Evolutionary conservation across 2,113 vertebrate species (phyloP), one percentile per base, ranked within the genome.

Genomic region (Diglossa brunneiventris): DNA sequence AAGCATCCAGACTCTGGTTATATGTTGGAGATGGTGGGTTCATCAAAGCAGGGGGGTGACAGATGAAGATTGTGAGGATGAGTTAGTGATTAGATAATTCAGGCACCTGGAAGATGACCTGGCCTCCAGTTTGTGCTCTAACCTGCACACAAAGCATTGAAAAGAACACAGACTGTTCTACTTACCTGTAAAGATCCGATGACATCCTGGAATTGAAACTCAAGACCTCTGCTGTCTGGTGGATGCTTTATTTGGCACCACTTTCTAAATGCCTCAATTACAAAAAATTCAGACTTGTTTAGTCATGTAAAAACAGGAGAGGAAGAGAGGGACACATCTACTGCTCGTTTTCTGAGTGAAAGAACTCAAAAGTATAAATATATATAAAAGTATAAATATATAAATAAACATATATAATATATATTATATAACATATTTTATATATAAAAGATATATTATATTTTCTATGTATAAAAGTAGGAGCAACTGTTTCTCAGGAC

Each of bases 1-100:
- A 42, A 68, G 6, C 35, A 52, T n/a, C 33, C 68, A 55, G 44
- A 33, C 33, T 55, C 15, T 46, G 20, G 1, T 10, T 11, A 3
- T 22, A 2, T 15, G 15, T 59, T 83, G 37, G 12, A 64, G 41
- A 10, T 9, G 8, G 33, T 18, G 61, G 26, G 33, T 30, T 95
- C 37, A 26, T 58, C 33, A 61, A 42, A 86, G 39, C 49, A 28
- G 33, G 15, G 53, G 20, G 15, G 3, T 0, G 0, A 77, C 50
- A 41, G 68, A 39, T 39, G 50, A 35, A 13, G 12, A 22, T 17
- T 66, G 35, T 66, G 64, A 35, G 44, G 78, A 83, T 39, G 41
- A 72, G 33, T 59, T 5, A 20, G 15, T 47, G 35, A 49, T 79
- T 13, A 68, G 44, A 59, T 50, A 22, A 55, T 59, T 75, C 33